These are phyloP conservation scores for Rafetus swinhoei DNA, from an alignment of 2,113 vertebrate species.

Conservation along the genomic window DNA sequence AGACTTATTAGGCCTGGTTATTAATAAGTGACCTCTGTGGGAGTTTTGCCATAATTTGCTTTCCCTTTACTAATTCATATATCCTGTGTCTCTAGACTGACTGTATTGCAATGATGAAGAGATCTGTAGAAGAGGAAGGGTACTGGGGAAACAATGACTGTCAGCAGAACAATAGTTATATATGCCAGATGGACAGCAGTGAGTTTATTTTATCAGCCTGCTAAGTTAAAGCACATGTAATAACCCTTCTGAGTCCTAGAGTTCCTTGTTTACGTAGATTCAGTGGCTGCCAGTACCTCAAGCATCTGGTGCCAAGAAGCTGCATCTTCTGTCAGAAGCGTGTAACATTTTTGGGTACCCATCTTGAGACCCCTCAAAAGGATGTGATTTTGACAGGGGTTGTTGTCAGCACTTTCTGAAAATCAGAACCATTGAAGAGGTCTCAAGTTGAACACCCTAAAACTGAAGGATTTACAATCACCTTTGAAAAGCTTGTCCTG, in stretches of 20 bases:
- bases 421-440: background rate
- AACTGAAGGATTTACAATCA: background rate
- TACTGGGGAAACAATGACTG: slow-evolving; percentile 45
- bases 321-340: background rate
- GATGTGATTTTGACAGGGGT: background rate
- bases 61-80: background rate
- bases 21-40: background rate
- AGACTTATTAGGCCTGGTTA: background rate
- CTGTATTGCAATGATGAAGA: slow-evolving; percentile 4
- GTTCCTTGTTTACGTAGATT: background rate
- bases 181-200: slow-evolving; percentile 55
- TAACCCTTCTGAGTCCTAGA: fast-evolving
- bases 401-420: background rate
- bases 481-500: background rate
- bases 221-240: background rate
- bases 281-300: fast-evolving
- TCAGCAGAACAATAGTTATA: slow-evolving; percentile 35
- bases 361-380: background rate
- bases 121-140: background rate
- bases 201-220: background rate
- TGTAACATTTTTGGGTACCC: background rate
- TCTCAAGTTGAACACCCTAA: background rate
- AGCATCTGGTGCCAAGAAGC: background rate
- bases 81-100: background rate
- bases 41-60: background rate